Conservation (phyloP, 1,140 invertebrate genomes). For the Drosophila aff. region DNA sequence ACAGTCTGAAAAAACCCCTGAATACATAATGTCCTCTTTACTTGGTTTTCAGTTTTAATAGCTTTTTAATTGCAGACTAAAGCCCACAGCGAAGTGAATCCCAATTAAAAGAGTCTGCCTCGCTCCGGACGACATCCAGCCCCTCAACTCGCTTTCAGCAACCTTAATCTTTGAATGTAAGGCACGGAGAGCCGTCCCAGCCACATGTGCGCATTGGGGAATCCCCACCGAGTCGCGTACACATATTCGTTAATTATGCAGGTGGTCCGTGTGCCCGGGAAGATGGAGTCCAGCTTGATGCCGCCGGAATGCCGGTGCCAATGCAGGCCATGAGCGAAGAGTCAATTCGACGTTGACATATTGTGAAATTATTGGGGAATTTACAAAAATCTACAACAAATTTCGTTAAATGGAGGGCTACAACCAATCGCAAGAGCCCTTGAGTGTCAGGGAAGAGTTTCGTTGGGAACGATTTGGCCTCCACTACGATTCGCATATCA, state of each 20-base stretch:
- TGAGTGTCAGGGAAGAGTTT: conserved; percentile 36
- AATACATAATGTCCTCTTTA: conserved; percentile 28
- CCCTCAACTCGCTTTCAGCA: neutral
- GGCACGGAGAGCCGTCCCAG: conserved; percentile 54
- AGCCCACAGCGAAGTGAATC: conserved; percentile 78
- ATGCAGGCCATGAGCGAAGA: conserved; percentile 24
- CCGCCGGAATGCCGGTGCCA: neutral
- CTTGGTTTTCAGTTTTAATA: conserved; percentile 74
- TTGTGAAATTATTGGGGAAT: conserved; percentile 8
- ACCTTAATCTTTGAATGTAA: conserved; percentile 31
- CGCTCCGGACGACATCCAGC: conserved; percentile 61
- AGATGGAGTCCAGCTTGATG: conserved; percentile 37
- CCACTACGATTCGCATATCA: conserved; percentile 17
- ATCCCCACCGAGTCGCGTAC: conserved; percentile 36
- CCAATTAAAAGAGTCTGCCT: conserved; percentile 82
- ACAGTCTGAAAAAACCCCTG: too few species aligned
- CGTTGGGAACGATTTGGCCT: conserved; percentile 3
- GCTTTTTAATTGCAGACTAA: conserved; percentile 78
- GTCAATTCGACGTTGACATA: conserved; percentile 14
- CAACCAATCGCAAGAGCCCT: conserved; percentile 13
- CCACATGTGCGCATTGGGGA: conserved; percentile 57
- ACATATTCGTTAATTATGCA: conserved; percentile 74
- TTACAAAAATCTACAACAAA: neutral
- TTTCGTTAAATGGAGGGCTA: neutral
- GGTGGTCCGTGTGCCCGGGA: conserved; percentile 15